A percentile compares a stretch with the other conserved stretches of the same genome.
Conservation (phyloP, 2,113 vertebrate species). For the Caranx melampygus region DNA sequence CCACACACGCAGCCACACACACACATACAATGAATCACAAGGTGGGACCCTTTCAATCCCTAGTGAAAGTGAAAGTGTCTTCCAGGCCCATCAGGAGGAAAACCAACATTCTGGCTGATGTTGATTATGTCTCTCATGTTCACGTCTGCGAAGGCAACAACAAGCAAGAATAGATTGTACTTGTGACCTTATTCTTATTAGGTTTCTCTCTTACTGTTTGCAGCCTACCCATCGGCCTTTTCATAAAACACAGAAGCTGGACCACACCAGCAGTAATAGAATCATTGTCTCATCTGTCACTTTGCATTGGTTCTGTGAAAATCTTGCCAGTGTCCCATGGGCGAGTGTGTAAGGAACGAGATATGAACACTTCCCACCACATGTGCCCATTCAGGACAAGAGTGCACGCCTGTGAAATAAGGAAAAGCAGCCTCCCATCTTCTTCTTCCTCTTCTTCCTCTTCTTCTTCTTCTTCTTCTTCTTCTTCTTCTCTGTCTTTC, state of each 20-base stretch:
- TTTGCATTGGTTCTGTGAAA: slow-evolving; percentile 61
- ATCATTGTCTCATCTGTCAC: slow-evolving; percentile 70
- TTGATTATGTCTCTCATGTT: slow-evolving; percentile 27
- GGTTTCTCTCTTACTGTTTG: slow-evolving; percentile 17
- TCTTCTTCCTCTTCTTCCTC: no score
- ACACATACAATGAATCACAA: not conserved
- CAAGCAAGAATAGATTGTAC: slow-evolving; percentile 16
- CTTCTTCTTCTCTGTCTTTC: slow-evolving; percentile 4
- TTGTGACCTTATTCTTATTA: slow-evolving; percentile 46
- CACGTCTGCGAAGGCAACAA: not conserved
- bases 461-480: no score
- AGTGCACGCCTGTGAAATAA: slow-evolving; percentile 4
- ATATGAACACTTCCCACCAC: slow-evolving; percentile 43
- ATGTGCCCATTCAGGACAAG: slow-evolving; percentile 14
- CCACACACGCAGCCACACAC: no score
- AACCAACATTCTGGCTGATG: slow-evolving; percentile 2
- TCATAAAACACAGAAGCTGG: slow-evolving; percentile 22
- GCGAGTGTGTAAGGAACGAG: slow-evolving; percentile 41
- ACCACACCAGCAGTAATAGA: slow-evolving; percentile 56
- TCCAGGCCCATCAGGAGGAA: slow-evolving; percentile 8
- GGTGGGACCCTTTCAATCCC: not conserved
- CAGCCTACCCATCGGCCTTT: slow-evolving; percentile 27
- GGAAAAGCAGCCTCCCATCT: not conserved
- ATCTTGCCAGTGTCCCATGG: slow-evolving; percentile 49
- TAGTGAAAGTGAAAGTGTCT: not conserved